Conservation (phyloP, 2,888 invertebrate genomes). For the Drosophila infuscata region DNA sequence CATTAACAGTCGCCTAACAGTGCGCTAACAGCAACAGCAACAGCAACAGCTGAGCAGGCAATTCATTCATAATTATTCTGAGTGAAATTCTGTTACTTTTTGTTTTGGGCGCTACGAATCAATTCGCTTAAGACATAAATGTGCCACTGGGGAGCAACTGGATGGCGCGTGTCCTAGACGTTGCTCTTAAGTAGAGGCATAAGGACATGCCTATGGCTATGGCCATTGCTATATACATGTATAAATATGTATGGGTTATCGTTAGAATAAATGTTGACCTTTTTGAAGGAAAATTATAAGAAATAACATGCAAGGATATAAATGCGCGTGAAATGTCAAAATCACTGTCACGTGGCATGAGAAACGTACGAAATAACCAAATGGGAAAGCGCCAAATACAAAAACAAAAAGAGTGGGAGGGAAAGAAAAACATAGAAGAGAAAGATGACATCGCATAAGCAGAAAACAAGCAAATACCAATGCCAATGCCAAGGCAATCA, state of each 20-base stretch:
- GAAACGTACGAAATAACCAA: slow-evolving; percentile 5
- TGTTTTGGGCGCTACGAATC: slow-evolving; percentile 52
- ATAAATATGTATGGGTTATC: slow-evolving; percentile 33
- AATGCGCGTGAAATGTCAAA: slow-evolving; percentile 79
- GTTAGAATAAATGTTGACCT: slow-evolving; percentile 65
- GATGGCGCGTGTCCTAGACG: slow-evolving; percentile 38
- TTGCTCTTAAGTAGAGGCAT: slow-evolving; percentile 41
- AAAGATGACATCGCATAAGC: slow-evolving; percentile 67
- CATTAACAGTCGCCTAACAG: slow-evolving; percentile 46
- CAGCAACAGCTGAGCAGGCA: slow-evolving; percentile 67
- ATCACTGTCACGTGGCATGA: slow-evolving; percentile 58
- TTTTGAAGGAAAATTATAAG: slow-evolving; percentile 45
- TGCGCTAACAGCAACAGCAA: slow-evolving; percentile 29
- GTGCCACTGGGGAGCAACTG: slow-evolving; percentile 66
- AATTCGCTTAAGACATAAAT: slow-evolving; percentile 65
- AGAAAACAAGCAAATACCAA: slow-evolving; percentile 62
- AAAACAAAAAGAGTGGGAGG: slow-evolving; percentile 15
- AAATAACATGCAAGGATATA: slow-evolving; percentile 53
- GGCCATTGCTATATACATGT: slow-evolving; percentile 42
- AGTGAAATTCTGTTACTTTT: slow-evolving; percentile 51
- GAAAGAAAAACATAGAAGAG: slow-evolving; percentile 37
- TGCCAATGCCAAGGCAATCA: slow-evolving; percentile 76
- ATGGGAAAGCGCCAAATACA: neutral
- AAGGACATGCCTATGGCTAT: slow-evolving; percentile 32
- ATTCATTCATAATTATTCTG: slow-evolving; percentile 76